Evolutionary conservation across 2,797 vertebrate genomes (phyloP).

Genomic region (Diceros bicornis): DNA sequence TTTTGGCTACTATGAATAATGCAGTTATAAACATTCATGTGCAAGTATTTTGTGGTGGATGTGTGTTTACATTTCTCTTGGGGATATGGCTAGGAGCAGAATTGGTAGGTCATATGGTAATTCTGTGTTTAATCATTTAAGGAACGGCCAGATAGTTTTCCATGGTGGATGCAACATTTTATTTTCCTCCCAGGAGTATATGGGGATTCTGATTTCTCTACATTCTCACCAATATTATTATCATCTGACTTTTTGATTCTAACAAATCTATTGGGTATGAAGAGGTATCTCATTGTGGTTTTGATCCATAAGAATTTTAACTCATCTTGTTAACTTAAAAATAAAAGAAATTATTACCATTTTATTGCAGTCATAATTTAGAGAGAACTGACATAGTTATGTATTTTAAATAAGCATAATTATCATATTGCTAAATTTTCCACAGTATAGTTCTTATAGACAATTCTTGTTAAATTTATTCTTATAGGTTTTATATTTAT

Average conservation of each 20-base stretch:
- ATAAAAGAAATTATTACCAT: constrained; percentile 11
- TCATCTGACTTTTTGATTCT: neutral
- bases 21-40: neutral
- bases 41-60: neutral
- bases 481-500: neutral
- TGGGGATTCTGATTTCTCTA: neutral
- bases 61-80: neutral
- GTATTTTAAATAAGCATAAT: constrained; percentile 17
- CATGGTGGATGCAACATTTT: neutral
- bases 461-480: neutral
- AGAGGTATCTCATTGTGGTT: neutral
- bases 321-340: constrained; percentile 21
- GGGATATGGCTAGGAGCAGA: neutral
- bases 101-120: neutral
- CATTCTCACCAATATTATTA: neutral
- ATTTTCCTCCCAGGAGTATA: neutral
- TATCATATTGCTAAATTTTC: neutral
- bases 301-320: constrained; percentile 12
- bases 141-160: neutral
- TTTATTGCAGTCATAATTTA: neutral
- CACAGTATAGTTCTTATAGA: neutral
- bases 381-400: neutral
- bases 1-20: neutral
- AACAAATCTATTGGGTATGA: neutral
- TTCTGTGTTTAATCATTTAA: constrained; percentile 27